These are phyloP conservation scores for Periparus ater DNA, from an alignment of 2,797 vertebrate species.

Conservation along the genomic window DNA sequence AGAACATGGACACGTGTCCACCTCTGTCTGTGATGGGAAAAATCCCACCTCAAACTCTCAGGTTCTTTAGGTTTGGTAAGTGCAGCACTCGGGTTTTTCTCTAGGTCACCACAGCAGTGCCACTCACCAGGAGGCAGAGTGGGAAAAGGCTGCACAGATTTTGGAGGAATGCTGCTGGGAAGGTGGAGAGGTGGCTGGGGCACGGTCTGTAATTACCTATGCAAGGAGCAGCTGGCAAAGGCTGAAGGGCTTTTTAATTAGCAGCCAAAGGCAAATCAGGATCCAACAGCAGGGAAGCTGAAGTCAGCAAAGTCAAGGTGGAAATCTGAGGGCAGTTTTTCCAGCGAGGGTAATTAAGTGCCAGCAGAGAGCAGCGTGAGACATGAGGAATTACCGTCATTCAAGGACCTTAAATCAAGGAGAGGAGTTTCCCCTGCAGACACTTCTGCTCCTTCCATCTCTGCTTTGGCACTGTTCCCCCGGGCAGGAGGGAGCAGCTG, in stretches of 20 bases:
- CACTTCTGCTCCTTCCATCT: neutral
- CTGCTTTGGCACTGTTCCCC: neutral
- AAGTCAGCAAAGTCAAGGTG: conserved; percentile 61
- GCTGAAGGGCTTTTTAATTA: conserved; percentile 67
- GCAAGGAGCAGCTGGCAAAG: neutral
- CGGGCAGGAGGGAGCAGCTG: neutral
- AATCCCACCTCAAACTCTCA: neutral
- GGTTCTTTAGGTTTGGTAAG: neutral
- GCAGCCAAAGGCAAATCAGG: conserved; percentile 55
- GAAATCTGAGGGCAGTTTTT: conserved; percentile 38
- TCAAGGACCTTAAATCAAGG: conserved; percentile 6
- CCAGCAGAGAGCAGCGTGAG: neutral
- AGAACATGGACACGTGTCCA: fast-evolving
- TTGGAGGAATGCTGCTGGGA: neutral
- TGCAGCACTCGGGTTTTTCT: neutral
- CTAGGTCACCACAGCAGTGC: fast-evolving
- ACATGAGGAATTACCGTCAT: conserved; percentile 3
- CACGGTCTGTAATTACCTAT: neutral
- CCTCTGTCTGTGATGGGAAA: neutral
- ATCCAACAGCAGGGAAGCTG: conserved; percentile 35
- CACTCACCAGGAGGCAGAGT: fast-evolving
- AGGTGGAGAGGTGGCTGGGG: neutral
- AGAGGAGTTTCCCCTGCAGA: neutral
- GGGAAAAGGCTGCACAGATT: neutral
- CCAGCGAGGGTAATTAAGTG: conserved; percentile 22